Evolutionary conservation across 2,888 invertebrate species (phyloP).

Genomic region (Nineta flava): DNA sequence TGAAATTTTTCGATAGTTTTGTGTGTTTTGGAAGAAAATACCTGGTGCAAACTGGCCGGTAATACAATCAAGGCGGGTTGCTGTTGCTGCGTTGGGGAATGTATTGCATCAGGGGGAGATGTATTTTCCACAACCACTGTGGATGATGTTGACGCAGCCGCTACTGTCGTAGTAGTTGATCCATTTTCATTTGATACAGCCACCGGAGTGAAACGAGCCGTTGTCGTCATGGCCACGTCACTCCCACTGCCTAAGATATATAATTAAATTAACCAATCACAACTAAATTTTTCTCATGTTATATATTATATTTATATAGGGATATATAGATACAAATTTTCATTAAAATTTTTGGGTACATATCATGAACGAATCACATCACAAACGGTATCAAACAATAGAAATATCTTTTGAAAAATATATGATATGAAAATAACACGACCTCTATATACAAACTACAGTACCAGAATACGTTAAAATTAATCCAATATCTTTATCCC

Average conservation of each 20-base stretch:
- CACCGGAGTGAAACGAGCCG: slow-evolving; percentile 40
- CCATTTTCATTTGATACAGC: slow-evolving; percentile 33
- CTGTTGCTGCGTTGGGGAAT: slow-evolving; percentile 14
- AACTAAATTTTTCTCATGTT: neutral
- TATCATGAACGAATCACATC: too few species aligned
- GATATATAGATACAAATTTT: too few species aligned
- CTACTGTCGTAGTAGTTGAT: slow-evolving; percentile 22
- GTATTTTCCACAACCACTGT: slow-evolving; percentile 1
- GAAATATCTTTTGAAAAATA: too few species aligned
- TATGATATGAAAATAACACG: too few species aligned
- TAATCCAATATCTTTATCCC: too few species aligned
- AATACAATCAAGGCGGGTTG: slow-evolving; percentile 30
- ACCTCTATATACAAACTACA: too few species aligned
- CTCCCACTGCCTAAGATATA: slow-evolving; percentile 28
- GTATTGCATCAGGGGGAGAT: slow-evolving; percentile 19
- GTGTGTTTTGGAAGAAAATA: slow-evolving; percentile 13
- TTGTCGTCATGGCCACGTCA: slow-evolving; percentile 32
- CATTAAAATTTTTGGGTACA: too few species aligned
- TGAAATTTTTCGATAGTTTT: neutral
- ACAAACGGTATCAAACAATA: too few species aligned
- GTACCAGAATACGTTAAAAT: too few species aligned
- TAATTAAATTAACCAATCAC: slow-evolving; percentile 19
- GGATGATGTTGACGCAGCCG: slow-evolving; percentile 16
- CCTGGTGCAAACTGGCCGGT: slow-evolving; percentile 31
- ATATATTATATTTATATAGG: neutral